phyloP scores from a whole-genome alignment of 2,888 invertebrate species.

The Ochropleura leucogaster region DNA sequence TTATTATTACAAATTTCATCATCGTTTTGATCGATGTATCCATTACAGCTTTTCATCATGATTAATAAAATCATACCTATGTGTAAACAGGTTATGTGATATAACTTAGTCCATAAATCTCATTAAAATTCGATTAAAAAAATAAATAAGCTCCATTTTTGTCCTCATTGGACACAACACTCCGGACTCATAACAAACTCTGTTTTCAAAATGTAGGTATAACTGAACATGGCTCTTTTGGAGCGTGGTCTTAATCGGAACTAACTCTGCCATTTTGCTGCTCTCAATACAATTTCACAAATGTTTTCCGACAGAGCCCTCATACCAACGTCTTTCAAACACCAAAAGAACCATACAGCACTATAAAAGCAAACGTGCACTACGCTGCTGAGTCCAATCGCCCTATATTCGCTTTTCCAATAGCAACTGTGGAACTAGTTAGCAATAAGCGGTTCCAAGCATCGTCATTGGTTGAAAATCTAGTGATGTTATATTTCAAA shows the following conservation, averaged over 20 bases:
- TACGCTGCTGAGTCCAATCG: neutral
- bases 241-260: neutral
- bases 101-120: slow-evolving; percentile 54
- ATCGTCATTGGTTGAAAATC: too few relatives aligned
- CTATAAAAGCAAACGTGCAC: slow-evolving; percentile 8
- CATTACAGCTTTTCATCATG: too few relatives aligned
- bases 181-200: slow-evolving; percentile 23
- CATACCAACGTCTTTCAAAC: neutral
- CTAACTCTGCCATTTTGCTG: neutral
- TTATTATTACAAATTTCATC: too few relatives aligned
- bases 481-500: too few relatives aligned
- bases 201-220: slow-evolving; percentile 20
- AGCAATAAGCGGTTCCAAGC: too few relatives aligned
- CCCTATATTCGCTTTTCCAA: neutral
- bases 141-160: slow-evolving; percentile 60
- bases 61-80: slow-evolving; percentile 33
- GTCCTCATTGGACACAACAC: slow-evolving; percentile 42
- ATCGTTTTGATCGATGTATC: too few relatives aligned
- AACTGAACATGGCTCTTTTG: neutral
- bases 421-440: neutral
- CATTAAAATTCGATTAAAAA: slow-evolving; percentile 54
- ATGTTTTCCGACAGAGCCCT: neutral
- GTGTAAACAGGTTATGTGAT: slow-evolving; percentile 26
- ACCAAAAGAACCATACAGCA: neutral
- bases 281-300: neutral